Percentiles rank a stretch among this genome's conserved stretches.
phyloP scores from a whole-genome alignment of 2,888 invertebrate genomes.

The Dryocosmus kuriphilus region DNA sequence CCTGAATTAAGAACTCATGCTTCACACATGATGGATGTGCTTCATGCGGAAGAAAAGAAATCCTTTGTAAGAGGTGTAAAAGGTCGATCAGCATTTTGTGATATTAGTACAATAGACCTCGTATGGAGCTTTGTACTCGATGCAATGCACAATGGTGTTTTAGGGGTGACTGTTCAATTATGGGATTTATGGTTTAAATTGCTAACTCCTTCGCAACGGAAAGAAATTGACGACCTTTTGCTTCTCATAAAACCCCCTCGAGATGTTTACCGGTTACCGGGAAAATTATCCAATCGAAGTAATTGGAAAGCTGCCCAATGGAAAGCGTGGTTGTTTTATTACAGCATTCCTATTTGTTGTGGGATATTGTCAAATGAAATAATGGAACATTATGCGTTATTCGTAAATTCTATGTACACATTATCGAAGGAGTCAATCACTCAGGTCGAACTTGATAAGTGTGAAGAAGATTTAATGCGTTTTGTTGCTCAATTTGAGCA shows the following conservation, averaged over 20 bases:
- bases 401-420: constrained; percentile 15
- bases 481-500: too few relatives aligned
- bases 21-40: constrained; percentile 23
- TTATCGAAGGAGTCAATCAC: too few relatives aligned
- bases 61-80: constrained; percentile 18
- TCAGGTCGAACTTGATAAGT: too few relatives aligned
- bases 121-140: constrained; percentile 23
- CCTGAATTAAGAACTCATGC: constrained; percentile 33
- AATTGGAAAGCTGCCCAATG: constrained; percentile 46
- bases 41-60: neutral
- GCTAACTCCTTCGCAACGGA: neutral
- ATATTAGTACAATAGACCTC: constrained; percentile 9
- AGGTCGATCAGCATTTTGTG: constrained; percentile 27
- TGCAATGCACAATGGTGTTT: neutral
- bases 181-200: neutral
- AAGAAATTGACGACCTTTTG: constrained; percentile 24
- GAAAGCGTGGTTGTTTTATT: constrained; percentile 44
- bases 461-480: too few relatives aligned
- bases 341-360: constrained; percentile 28
- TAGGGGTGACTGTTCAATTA: neutral
- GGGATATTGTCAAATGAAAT: constrained; percentile 14
- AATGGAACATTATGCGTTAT: constrained; percentile 35
- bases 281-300: neutral
- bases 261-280: constrained; percentile 11
- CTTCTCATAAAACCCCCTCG: constrained; percentile 16